Conservation (phyloP, 2,113 vertebrate species). For the Chiloscyllium plagiosum region DNA sequence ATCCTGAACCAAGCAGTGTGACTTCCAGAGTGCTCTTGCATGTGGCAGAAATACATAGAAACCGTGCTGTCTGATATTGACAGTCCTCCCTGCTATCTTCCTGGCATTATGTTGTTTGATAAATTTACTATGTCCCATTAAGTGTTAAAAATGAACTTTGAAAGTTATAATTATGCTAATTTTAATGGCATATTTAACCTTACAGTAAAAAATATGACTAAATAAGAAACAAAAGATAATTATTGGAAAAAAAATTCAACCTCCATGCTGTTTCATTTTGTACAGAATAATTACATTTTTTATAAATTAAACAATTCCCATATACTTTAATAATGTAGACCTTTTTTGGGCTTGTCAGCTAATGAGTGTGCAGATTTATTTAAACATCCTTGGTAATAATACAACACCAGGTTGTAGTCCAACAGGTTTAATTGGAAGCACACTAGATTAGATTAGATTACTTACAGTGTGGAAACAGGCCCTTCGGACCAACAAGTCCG, state of each 20-base stretch:
- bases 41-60: neutral
- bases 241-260: neutral
- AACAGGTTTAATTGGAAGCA: no score
- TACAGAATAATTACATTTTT: neutral
- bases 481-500: no score
- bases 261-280: neutral
- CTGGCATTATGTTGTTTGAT: neutral
- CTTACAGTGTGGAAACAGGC: no score
- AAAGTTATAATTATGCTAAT: neutral
- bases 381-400: neutral
- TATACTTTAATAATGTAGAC: neutral
- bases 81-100: neutral
- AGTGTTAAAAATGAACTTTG: neutral
- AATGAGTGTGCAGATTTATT: neutral
- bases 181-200: neutral
- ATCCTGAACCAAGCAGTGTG: slow-evolving; percentile 9
- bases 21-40: neutral
- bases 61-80: neutral
- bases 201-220: neutral
- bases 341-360: neutral
- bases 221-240: neutral
- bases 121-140: neutral
- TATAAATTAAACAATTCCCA: neutral
- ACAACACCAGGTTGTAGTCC: no score
- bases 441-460: no score